Conservation (phyloP, 2,888 invertebrate species). For the Chelonus formosanus region DNA sequence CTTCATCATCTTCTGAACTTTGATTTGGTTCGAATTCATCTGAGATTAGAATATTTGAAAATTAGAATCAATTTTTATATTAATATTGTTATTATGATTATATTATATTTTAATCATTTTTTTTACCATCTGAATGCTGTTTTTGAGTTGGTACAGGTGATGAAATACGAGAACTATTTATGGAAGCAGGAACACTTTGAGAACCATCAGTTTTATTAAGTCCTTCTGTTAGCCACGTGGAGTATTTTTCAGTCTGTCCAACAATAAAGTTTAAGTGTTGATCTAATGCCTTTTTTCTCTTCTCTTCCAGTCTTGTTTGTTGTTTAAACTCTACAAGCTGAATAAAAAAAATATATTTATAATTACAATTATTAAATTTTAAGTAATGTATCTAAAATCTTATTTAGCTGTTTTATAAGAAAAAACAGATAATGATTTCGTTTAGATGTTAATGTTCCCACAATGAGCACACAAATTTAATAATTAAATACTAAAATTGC, state of each 20-base stretch:
- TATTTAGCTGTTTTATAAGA: slow-evolving; percentile 36
- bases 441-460: slow-evolving; percentile 60
- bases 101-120: too few species aligned
- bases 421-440: slow-evolving; percentile 39
- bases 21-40: slow-evolving; percentile 88
- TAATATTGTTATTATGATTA: slow-evolving; percentile 7
- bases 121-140: slow-evolving; percentile 62
- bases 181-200: slow-evolving; percentile 62
- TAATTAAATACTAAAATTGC: slow-evolving; percentile 54
- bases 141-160: slow-evolving; percentile 58
- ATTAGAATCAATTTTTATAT: slow-evolving; percentile 11
- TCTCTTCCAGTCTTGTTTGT: slow-evolving; percentile 90
- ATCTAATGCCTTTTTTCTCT: slow-evolving; percentile 93
- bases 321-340: slow-evolving; percentile 93
- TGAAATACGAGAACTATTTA: slow-evolving; percentile 63
- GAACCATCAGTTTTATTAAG: slow-evolving; percentile 72
- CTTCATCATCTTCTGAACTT: slow-evolving; percentile 87
- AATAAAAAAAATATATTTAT: slow-evolving; percentile 39
- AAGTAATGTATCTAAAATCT: background rate
- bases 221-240: slow-evolving; percentile 87
- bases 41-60: slow-evolving; percentile 49
- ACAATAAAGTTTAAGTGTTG: slow-evolving; percentile 97
- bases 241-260: slow-evolving; percentile 97
- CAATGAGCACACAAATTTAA: slow-evolving; percentile 62
- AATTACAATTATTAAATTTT: slow-evolving; percentile 1